Conservation (phyloP, 2,888 invertebrate genomes). For the Limnephilus auricula region DNA sequence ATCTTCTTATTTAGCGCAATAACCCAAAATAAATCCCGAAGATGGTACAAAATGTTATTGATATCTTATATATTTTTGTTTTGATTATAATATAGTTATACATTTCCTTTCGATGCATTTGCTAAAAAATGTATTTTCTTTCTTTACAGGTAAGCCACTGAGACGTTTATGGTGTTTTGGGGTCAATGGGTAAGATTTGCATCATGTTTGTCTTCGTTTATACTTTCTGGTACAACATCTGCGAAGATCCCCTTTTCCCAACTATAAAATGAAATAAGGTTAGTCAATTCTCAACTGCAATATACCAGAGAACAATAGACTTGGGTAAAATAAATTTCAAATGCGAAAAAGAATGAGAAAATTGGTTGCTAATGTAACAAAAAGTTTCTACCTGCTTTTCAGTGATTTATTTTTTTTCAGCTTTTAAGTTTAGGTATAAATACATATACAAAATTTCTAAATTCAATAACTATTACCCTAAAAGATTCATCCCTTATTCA, state of each 20-base stretch:
- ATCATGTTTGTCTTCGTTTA: background rate
- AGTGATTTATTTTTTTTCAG: background rate
- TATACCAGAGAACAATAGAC: too few relatives aligned
- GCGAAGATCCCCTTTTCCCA: too few relatives aligned
- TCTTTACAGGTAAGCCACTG: background rate
- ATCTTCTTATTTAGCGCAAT: too few relatives aligned
- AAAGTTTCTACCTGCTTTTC: background rate
- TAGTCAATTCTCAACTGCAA: too few relatives aligned
- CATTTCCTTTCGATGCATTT: background rate
- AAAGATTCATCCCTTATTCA: slow-evolving; percentile 20
- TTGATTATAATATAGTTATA: too few relatives aligned
- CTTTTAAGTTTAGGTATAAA: background rate
- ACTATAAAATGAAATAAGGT: too few relatives aligned
- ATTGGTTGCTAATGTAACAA: background rate
- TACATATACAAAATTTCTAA: background rate
- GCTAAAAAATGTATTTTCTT: background rate
- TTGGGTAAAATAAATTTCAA: too few relatives aligned
- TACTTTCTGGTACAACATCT: background rate
- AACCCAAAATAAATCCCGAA: too few relatives aligned
- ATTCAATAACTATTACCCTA: background rate
- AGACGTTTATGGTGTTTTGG: background rate
- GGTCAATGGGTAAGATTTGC: background rate
- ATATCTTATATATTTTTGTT: too few relatives aligned
- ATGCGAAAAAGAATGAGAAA: background rate
- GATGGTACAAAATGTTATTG: too few relatives aligned